Conservation (phyloP, 2,797 vertebrate species). For the Tokudaia muenninki region DNA sequence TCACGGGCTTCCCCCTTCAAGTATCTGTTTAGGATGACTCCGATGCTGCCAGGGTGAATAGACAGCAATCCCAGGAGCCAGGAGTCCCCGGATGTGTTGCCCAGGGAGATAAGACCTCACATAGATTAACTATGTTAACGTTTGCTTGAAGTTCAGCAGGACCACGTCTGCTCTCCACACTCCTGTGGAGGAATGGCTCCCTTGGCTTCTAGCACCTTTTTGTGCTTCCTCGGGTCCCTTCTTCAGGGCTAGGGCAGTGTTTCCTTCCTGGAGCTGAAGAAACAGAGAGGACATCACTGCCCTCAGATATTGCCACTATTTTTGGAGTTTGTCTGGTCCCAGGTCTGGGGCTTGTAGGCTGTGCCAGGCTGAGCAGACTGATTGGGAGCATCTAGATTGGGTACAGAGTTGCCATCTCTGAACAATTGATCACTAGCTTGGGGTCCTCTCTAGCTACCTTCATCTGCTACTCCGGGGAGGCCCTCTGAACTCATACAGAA, state of each 20-base stretch:
- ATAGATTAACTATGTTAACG: background rate
- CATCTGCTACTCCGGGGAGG: background rate
- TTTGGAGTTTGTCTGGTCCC: conserved; percentile 61
- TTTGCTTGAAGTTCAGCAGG: background rate
- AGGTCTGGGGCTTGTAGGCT: conserved; percentile 20
- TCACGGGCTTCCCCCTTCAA: background rate
- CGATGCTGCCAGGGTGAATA: background rate
- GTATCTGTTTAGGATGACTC: background rate
- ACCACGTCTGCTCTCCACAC: background rate
- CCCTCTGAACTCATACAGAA: background rate
- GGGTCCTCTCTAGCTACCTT: background rate
- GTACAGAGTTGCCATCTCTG: background rate
- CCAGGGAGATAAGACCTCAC: background rate
- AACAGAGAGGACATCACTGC: conserved; percentile 46
- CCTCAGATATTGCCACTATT: conserved; percentile 64
- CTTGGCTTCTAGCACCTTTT: background rate
- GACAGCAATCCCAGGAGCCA: background rate
- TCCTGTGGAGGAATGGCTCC: background rate
- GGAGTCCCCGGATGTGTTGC: background rate
- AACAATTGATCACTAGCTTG: background rate
- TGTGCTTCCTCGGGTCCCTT: background rate
- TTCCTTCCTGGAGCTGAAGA: background rate
- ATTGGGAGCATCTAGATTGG: background rate
- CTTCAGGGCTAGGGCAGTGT: background rate
- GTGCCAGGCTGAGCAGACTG: conserved; percentile 30